phyloP scores from a whole-genome alignment of 2,888 invertebrate genomes.

The Orthonevra nobilis region DNA sequence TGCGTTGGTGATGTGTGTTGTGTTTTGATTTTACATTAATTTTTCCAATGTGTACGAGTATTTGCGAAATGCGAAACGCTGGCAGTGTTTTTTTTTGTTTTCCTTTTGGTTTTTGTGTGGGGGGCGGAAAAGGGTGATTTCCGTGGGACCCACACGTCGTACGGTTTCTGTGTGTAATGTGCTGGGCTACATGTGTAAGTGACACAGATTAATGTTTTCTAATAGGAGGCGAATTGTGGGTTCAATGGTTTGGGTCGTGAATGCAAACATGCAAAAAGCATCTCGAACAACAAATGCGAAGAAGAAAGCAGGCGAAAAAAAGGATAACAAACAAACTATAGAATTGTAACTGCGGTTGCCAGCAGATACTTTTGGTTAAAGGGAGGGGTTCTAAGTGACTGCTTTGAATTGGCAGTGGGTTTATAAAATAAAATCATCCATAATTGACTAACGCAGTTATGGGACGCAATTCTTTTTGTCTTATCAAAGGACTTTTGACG shows the following conservation, averaged over 20 bases:
- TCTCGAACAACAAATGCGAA: neutral
- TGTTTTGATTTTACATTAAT: constrained; percentile 71
- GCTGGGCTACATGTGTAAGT: constrained; percentile 64
- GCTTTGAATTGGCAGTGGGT: no score
- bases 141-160: constrained; percentile 36
- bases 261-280: constrained; percentile 7
- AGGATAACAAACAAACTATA: neutral
- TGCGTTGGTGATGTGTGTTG: constrained; percentile 65
- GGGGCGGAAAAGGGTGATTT: constrained; percentile 12
- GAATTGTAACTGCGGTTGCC: no score
- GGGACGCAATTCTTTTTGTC: no score
- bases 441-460: no score
- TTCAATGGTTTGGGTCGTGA: constrained; percentile 23
- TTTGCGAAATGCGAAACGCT: constrained; percentile 40
- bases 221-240: constrained; percentile 44
- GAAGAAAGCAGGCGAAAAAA: no score
- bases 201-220: constrained; percentile 69
- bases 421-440: no score
- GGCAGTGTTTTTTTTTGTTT: no score
- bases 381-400: no score
- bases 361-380: no score
- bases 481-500: no score
- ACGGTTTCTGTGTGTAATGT: constrained; percentile 43
- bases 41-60: constrained; percentile 63
- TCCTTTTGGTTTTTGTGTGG: neutral